Conservation (phyloP, 2,113 vertebrate genomes). For the Nestor notabilis region DNA sequence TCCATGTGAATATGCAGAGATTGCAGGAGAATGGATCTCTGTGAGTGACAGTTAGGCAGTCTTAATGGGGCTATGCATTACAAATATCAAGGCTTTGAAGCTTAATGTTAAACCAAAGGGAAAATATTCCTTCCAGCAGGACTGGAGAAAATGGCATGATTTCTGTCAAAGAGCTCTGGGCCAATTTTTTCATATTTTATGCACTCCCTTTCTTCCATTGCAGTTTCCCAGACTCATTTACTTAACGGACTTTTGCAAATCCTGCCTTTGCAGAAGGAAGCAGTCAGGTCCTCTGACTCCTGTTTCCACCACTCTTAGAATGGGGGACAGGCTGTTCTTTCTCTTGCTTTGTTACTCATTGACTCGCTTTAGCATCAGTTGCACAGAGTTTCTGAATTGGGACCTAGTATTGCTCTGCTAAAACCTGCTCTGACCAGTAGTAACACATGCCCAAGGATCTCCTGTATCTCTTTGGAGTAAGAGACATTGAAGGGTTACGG, state of each 20-base stretch:
- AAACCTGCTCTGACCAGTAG: neutral
- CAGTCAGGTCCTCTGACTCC: neutral
- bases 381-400: neutral
- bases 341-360: neutral
- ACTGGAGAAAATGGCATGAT: neutral
- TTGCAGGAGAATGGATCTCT: neutral
- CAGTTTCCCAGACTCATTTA: neutral
- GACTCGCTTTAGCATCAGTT: neutral
- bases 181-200: neutral
- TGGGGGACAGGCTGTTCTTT: neutral
- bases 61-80: neutral
- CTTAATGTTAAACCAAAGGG: neutral
- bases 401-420: neutral
- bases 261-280: neutral
- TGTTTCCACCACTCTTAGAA: neutral
- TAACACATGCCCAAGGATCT: neutral
- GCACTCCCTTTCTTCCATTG: neutral
- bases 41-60: neutral
- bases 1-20: neutral
- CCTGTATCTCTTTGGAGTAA: neutral
- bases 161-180: neutral
- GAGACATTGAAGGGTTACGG: rapidly evolving
- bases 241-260: neutral
- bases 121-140: neutral
- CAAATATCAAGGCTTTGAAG: neutral